These are phyloP conservation scores for Styela clava DNA, from an alignment of 23 tunicate genomes.

Conservation along the genomic window DNA sequence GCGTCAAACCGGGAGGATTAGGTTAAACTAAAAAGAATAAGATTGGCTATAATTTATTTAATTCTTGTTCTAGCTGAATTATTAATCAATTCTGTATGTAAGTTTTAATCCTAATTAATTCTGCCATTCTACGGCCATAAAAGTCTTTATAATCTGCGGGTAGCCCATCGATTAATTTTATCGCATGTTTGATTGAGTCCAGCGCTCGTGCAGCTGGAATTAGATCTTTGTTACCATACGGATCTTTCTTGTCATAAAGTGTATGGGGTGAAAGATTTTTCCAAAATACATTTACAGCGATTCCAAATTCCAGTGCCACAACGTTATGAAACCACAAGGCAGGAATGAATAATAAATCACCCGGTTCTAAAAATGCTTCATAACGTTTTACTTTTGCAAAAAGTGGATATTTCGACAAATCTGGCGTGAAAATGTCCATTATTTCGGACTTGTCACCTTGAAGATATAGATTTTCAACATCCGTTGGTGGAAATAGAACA, in stretches of 20 bases:
- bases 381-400: constrained; percentile 49
- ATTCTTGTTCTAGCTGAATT: no score
- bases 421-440: constrained; percentile 54
- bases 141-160: constrained; percentile 85
- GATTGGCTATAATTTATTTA: no score
- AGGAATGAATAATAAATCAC: constrained; percentile 90
- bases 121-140: constrained; percentile 78
- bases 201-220: constrained; percentile 78
- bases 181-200: constrained; percentile 63
- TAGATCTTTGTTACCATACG: constrained; percentile 90
- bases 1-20: no score
- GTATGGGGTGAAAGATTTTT: constrained; percentile 43
- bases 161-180: constrained; percentile 51
- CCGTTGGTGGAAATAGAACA: constrained; percentile 80
- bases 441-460: constrained; percentile 81
- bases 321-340: constrained; percentile 99
- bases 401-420: constrained; percentile 56
- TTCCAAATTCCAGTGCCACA: constrained; percentile 73
- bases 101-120: constrained; percentile 36
- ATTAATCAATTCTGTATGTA: no score
- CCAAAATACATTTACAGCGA: constrained; percentile 96
- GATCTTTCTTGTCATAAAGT: constrained; percentile 79
- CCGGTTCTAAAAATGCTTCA: constrained; percentile 59
- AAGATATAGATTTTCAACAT: constrained; percentile 69
- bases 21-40: no score